Conservation (phyloP, 2,113 vertebrate species). For the Cyphotilapia sp. region DNA sequence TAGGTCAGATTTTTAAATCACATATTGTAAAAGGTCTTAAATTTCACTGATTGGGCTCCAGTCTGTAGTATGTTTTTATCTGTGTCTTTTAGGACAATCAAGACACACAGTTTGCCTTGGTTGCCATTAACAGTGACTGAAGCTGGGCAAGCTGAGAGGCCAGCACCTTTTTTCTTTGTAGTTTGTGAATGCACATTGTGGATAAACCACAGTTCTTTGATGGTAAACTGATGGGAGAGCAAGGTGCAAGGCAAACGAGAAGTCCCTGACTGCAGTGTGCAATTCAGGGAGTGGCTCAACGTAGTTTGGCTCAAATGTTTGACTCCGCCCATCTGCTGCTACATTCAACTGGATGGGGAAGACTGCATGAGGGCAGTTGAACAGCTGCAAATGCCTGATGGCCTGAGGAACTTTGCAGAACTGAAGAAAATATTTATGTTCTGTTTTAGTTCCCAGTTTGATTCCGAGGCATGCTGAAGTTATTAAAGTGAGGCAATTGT, state of each 20-base stretch:
- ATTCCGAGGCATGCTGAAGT: neutral
- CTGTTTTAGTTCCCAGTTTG: neutral
- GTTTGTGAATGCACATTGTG: neutral
- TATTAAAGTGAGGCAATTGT: neutral
- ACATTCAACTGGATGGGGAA: neutral
- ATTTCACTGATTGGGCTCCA: neutral
- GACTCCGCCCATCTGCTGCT: neutral
- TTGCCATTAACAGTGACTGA: neutral
- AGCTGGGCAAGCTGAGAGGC: neutral
- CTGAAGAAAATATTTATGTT: neutral
- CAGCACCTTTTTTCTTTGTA: neutral
- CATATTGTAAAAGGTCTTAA: neutral
- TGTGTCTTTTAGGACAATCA: neutral
- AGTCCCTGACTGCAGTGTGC: neutral
- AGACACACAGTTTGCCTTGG: neutral
- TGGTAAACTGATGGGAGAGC: neutral
- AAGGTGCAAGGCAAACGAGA: neutral
- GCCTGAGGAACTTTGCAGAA: neutral
- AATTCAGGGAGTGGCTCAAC: neutral
- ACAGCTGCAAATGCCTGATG: neutral
- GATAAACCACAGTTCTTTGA: neutral
- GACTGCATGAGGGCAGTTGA: neutral
- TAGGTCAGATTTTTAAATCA: neutral
- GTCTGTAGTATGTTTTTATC: neutral
- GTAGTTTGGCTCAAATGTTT: neutral